Evolutionary conservation across 2,113 vertebrate species (phyloP), one percentile per base, ranked within the genome.

Genomic region (Elanoides forficatus): DNA sequence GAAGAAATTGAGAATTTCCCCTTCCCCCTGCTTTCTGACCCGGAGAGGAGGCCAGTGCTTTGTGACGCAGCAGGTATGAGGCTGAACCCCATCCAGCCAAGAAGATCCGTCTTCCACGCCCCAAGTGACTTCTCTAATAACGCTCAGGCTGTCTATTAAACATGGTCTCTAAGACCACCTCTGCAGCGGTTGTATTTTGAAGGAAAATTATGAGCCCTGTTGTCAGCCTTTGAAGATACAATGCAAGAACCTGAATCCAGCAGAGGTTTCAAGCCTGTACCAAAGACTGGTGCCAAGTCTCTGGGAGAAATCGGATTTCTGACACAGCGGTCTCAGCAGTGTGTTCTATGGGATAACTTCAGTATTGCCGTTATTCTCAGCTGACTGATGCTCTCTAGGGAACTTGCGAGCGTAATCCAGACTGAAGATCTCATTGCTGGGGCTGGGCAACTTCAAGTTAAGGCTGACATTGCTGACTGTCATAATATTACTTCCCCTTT

Each of bases 41-140:
- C 50, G 17, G 9, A 2, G 2, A 90, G 55, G 27, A 89, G 26
- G 55, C 36, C 45, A 83, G 1, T 0, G 0, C 5, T 8, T 52
- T 86, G 50, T 34, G 38, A 43, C 88, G 43, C 23, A 75, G 43
- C 20, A 88, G 52, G 13, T 42, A 15, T 15, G 42, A 85, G 50
- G 38, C 52, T 74, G 48, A 73, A 66, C 63, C 21, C 11, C 34
- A 48, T 13, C 17, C 62, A 79, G 1, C n/a, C 45, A 53, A 78
- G 58, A 53, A 78, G 58, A 20, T 38, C 26, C 34, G 11, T 55
- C 50, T 81, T n/a, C 50, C 12, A 4, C 71, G 32, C 18, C 6
- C 1, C 20, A 38, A 74, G 17, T 29, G 59, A 87, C 23, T 73
- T 87, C 56, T 94, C 25, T 26, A 63, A 11, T 55, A 65, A 74